Evolutionary conservation across 2,888 invertebrate species (phyloP), one percentile per base, ranked within the genome.

Genomic region (Drosophila kambysellisi): DNA sequence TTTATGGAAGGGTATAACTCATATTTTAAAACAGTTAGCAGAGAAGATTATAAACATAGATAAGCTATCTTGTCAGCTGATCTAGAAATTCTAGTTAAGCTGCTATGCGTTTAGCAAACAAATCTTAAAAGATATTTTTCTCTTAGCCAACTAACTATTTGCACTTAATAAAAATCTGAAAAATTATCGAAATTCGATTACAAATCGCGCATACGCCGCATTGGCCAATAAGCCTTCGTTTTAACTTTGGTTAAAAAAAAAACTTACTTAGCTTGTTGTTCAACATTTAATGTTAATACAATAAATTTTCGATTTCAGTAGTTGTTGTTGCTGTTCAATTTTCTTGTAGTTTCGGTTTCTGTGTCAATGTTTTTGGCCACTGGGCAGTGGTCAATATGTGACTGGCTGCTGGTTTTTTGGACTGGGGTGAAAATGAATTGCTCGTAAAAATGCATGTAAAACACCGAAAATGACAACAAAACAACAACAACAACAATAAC

Each of bases 321-420:
- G 54, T 41, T 35, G 32, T 43, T 56, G 53, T 53, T 56, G 66
- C n/a, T 69, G 35, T 61, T 41, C 50, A 43, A 20, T 51, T 53
- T 57, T 60, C 52, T 30, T 74, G 80, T 77, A 60, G 46, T 64
- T 75, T 63, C 43, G 61, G 70, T 88, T 79, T 79, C 66, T 81
- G 79, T 83, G 84, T 88, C 88, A 88, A 82, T 89, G 88, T 74
- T 85, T 66, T 69, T 88, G 88, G 88, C 85, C 85, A 87, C 82
- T 48, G 88, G 84, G 69, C 82, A 75, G 65, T 20, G 72, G 67
- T 64, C 63, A 66, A 62, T 37, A 66, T 59, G 68, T 46, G 74
- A 66, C 69, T 79, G 77, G 81, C 79, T 74, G 79, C 86, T 88
- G 79, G 59, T 69, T 70, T 73, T 53, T 57, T 52, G 57, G 69